These are phyloP conservation scores for Hyperopisus bebe DNA, from an alignment of 2,113 vertebrate species.

Conservation along the genomic window DNA sequence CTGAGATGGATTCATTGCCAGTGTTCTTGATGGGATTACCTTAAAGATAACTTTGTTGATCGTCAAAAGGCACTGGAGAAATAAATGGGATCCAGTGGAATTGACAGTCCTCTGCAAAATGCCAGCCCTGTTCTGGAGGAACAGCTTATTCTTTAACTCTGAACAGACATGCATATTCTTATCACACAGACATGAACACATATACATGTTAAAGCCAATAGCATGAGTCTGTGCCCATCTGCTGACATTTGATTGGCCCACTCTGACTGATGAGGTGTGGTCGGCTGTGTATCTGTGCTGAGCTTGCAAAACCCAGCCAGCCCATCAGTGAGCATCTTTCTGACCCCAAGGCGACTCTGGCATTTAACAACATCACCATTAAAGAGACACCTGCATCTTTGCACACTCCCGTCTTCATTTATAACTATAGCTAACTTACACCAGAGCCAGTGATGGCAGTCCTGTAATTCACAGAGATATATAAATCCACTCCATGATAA, in stretches of 20 bases:
- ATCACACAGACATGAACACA: background rate
- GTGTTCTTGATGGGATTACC: background rate
- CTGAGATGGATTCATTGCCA: background rate
- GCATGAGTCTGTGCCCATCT: background rate
- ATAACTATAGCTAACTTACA: background rate
- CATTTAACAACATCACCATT: background rate
- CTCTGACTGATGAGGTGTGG: background rate
- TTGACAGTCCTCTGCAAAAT: background rate
- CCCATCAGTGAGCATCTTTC: background rate
- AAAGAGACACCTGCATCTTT: background rate
- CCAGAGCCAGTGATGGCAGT: background rate
- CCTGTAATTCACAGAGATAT: background rate
- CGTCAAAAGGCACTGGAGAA: background rate
- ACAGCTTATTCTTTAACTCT: background rate
- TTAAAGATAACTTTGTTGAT: background rate
- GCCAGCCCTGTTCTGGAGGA: no score
- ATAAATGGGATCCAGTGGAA: conserved; percentile 3
- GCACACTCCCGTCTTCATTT: background rate
- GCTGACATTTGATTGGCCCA: background rate
- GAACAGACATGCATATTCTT: background rate
- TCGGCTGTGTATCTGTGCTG: conserved; percentile 1
- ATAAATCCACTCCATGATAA: background rate
- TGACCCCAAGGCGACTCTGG: background rate
- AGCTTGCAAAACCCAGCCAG: background rate
- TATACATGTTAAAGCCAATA: background rate